Evolutionary conservation across 1,140 invertebrate genomes (phyloP).

Genomic region (Adoxophyes honmai): DNA sequence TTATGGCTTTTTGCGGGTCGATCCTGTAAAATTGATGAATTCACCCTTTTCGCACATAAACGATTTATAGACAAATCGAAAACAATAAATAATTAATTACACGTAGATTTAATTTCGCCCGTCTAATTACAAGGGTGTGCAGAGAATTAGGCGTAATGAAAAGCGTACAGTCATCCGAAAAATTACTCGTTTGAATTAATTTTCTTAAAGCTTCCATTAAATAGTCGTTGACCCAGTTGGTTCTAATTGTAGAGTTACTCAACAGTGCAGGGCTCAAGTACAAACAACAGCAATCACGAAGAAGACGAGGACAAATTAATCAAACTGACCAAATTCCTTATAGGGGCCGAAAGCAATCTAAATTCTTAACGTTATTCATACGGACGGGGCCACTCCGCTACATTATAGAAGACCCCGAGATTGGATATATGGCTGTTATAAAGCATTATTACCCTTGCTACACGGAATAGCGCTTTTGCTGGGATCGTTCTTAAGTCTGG

Average conservation of each 20-base stretch:
- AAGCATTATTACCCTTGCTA: slow-evolving; percentile 1
- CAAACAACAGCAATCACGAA: slow-evolving; percentile 8
- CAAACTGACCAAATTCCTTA: slow-evolving; percentile 26
- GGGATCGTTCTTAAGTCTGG: background rate
- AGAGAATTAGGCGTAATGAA: too few species aligned
- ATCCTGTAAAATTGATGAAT: too few species aligned
- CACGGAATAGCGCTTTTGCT: background rate
- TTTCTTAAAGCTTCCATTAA: background rate
- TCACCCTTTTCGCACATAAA: too few species aligned
- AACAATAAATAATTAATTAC: too few species aligned
- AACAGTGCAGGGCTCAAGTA: slow-evolving; percentile 4
- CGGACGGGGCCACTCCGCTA: background rate
- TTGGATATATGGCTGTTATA: slow-evolving; percentile 11
- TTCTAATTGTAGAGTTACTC: slow-evolving; percentile 18
- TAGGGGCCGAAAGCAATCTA: slow-evolving; percentile 30
- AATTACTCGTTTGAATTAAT: too few species aligned
- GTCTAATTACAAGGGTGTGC: too few species aligned
- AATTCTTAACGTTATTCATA: slow-evolving; percentile 30
- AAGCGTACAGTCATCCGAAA: too few species aligned
- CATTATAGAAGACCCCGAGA: slow-evolving; percentile 14
- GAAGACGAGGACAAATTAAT: slow-evolving; percentile 19
- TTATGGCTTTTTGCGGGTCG: too few species aligned
- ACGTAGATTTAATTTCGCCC: too few species aligned
- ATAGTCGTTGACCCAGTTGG: slow-evolving; percentile 1
- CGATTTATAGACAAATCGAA: too few species aligned